phyloP scores from a whole-genome alignment of 2,888 invertebrate genomes.

The Epistrophella euchroma region DNA sequence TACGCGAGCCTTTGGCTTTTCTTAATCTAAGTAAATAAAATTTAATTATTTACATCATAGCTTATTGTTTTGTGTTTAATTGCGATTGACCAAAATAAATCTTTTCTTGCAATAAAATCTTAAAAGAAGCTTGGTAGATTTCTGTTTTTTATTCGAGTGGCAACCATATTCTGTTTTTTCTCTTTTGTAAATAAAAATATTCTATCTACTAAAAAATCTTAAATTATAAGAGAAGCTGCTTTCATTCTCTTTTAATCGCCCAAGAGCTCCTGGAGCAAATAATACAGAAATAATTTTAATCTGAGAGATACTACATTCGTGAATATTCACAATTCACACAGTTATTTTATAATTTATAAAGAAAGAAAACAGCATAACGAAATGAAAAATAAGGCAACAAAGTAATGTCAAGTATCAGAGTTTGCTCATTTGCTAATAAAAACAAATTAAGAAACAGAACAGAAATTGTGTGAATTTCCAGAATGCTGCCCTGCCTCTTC shows the following conservation, averaged over 20 bases:
- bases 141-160: neutral
- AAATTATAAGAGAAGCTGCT: neutral
- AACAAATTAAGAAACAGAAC: conserved; percentile 11
- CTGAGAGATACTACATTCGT: neutral
- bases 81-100: no score
- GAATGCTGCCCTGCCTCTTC: neutral
- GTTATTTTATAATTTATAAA: neutral
- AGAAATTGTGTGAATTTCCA: conserved; percentile 12
- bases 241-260: neutral
- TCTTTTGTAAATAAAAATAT: neutral
- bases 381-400: neutral
- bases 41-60: no score
- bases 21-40: no score
- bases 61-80: no score
- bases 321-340: neutral
- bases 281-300: neutral
- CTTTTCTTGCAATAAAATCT: no score
- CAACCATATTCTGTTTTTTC: neutral
- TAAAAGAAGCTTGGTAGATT: no score
- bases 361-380: neutral
- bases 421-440: conserved; percentile 21
- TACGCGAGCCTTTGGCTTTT: no score
- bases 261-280: neutral
- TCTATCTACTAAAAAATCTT: neutral
- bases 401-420: conserved; percentile 17